Percentiles rank a stretch among this genome's conserved stretches.
These are phyloP conservation scores for Tricholauxania praeusta DNA, from an alignment of 2,888 invertebrate species.

Conservation along the genomic window DNA sequence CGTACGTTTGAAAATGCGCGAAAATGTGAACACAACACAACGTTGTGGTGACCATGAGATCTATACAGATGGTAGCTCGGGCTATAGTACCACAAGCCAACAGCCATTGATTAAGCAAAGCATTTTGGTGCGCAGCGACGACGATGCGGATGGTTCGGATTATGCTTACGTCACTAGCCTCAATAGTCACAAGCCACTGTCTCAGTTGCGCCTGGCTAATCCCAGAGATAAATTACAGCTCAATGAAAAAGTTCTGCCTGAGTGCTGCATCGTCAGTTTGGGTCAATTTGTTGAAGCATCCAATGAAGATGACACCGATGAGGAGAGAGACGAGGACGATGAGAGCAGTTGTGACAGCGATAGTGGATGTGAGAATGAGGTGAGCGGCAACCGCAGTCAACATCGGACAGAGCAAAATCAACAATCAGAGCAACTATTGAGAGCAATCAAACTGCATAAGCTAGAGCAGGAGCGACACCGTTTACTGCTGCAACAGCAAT, in stretches of 20 bases:
- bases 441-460: constrained; percentile 45
- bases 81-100: constrained; percentile 52
- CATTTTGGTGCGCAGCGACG: constrained; percentile 26
- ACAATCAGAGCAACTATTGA: constrained; percentile 56
- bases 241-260: constrained; percentile 58
- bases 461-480: constrained; percentile 53
- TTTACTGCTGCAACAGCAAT: constrained; percentile 55
- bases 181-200: constrained; percentile 72
- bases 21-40: constrained; percentile 45
- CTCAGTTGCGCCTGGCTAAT: constrained; percentile 54
- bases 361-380: constrained; percentile 1
- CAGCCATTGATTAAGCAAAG: constrained; percentile 27
- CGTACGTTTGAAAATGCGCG: constrained; percentile 61
- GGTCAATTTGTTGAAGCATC: constrained; percentile 55
- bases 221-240: constrained; percentile 41
- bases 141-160: constrained; percentile 58
- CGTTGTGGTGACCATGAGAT: constrained; percentile 42
- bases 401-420: constrained; percentile 19
- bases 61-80: constrained; percentile 59
- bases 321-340: constrained; percentile 46
- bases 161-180: constrained; percentile 74
- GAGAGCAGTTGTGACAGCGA: constrained; percentile 14
- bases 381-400: background rate
- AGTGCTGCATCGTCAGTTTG: constrained; percentile 59
- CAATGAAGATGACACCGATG: constrained; percentile 53